Evolutionary conservation across 2,113 vertebrate species (phyloP).

Genomic region (Microtus ochrogaster): DNA sequence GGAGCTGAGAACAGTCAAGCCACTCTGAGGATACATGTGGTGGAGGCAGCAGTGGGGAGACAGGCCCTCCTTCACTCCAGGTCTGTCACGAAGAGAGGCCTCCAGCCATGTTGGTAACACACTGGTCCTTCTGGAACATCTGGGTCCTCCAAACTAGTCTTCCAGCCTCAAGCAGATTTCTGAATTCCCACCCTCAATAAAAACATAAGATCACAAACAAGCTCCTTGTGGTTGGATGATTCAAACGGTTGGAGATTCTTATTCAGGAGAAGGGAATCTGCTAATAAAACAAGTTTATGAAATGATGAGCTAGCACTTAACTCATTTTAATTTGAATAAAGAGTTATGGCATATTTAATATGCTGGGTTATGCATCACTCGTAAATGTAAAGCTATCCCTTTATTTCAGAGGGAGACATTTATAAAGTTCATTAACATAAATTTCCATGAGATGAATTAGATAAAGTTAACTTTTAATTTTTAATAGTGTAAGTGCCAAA

Average conservation of each 20-base stretch:
- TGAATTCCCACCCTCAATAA: neutral
- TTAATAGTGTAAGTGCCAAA: conserved; percentile 8
- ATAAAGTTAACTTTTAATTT: conserved; percentile 21
- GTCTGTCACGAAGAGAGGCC: neutral
- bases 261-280: neutral
- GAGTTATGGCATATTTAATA: neutral
- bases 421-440: neutral
- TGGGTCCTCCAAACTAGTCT: neutral
- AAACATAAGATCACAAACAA: neutral
- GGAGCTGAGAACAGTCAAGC: neutral
- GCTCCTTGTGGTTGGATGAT: neutral
- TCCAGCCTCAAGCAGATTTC: neutral
- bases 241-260: neutral
- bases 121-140: neutral
- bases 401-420: neutral
- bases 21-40: neutral
- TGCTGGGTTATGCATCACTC: neutral
- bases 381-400: neutral
- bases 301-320: neutral
- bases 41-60: neutral
- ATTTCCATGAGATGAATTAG: neutral
- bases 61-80: neutral
- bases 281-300: neutral
- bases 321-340: conserved; percentile 17
- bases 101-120: neutral